Evolutionary conservation across 2,888 invertebrate genomes (phyloP), one percentile per base, ranked within the genome.

Genomic region (Drosophila histrio): DNA sequence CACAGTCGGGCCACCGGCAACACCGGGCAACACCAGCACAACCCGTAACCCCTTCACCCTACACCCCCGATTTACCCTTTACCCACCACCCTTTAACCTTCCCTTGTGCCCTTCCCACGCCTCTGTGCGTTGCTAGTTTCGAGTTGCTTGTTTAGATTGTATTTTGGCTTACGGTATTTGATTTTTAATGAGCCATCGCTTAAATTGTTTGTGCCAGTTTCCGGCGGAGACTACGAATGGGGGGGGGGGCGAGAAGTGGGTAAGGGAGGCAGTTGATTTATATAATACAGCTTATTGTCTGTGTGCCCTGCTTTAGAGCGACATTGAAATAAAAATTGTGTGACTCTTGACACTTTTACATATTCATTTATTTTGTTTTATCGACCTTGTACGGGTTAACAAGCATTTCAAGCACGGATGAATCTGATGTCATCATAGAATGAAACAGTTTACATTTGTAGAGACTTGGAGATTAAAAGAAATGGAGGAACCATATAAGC

Each of bases 181-280:
- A 41, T 49, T 62, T 77, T 62, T 65, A 83, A 83, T 79, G 59
- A 72, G 68, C 36, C 63, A 39, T 30, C 39, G 46, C 32, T 58
- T 41, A 36, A 78, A 57, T 60, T 54, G 57, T 38, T 63, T 43
- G 69, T 36, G 38, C 54, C 46, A 53, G 26, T 65, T 53, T 26
- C 17, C 38, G 54, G 32, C 50, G n/a, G 2, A 28, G 21, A n/a
- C 21, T 0, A 7, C 21, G 0, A 7, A 9, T 1, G 15, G 15
- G 15, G 1, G 36, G 21, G 13, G 2, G 8, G 56, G 6, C 0
- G n/a, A 4, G 7, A 11, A 32, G 1, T 22, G 13, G 32, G 1
- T 2, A 26, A 26, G 9, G 43, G 32, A 11, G 22, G 32, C 3
- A 28, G 21, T 46, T 63, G 49, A 65, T 60, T 76, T 76, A 76